These are phyloP conservation scores for Sturmia bella DNA, from an alignment of 2,888 invertebrate genomes.

Conservation along the genomic window DNA sequence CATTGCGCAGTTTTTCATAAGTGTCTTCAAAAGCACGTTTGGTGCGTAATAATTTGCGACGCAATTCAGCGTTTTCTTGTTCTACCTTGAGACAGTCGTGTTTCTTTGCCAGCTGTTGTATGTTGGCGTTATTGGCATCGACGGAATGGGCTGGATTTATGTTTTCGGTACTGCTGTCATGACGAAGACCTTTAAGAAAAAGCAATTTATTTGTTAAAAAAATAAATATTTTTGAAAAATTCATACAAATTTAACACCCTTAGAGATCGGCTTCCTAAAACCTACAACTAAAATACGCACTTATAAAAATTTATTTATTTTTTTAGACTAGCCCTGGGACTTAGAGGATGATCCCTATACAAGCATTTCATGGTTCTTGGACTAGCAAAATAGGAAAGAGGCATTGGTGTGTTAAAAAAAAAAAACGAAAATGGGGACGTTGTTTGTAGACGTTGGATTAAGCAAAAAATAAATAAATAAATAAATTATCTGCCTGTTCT, in stretches of 20 bases:
- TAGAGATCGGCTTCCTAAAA: too few species aligned
- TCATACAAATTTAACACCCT: too few species aligned
- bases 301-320: too few species aligned
- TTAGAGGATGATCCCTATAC: too few species aligned
- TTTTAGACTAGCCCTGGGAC: too few species aligned
- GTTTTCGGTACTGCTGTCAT: conserved; percentile 58
- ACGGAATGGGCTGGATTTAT: conserved; percentile 44
- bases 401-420: too few species aligned
- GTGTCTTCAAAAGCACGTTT: conserved; percentile 90
- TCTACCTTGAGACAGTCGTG: conserved; percentile 83
- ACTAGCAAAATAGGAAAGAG: too few species aligned
- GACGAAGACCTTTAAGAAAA: conserved; percentile 39
- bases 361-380: too few species aligned
- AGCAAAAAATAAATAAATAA: conserved; percentile 23
- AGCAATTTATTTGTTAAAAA: too few species aligned
- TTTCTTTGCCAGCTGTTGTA: conserved; percentile 48
- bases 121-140: conserved; percentile 37
- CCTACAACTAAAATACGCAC: too few species aligned
- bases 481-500: not conserved
- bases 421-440: too few species aligned
- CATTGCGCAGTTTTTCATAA: conserved; percentile 87
- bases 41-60: conserved; percentile 87
- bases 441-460: not conserved
- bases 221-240: too few species aligned
- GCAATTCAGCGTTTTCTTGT: conserved; percentile 87